These are phyloP conservation scores for Tenualosa thibaudeaui DNA, from an alignment of 2,797 vertebrate species.

Conservation along the genomic window DNA sequence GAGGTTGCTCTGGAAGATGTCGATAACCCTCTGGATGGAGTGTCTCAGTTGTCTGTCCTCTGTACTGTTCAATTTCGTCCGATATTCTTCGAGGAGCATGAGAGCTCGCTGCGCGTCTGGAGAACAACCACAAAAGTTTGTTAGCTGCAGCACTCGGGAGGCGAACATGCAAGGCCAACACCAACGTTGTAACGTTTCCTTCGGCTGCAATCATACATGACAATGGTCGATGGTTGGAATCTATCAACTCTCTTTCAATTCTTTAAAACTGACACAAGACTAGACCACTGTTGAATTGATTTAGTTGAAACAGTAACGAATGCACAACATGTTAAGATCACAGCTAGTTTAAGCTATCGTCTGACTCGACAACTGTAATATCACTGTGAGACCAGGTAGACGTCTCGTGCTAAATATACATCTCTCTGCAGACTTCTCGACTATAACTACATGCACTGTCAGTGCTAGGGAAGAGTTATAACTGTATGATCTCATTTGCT, in stretches of 20 bases:
- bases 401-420: conserved; percentile 22
- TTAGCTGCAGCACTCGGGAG: not conserved
- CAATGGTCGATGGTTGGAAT: not conserved
- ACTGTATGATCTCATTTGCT: conserved; percentile 11
- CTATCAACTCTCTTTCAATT: not conserved
- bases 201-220: conserved; percentile 1
- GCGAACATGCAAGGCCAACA: conserved; percentile 23
- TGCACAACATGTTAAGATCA: not conserved
- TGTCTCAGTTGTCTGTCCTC: conserved; percentile 89
- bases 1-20: conserved; percentile 96
- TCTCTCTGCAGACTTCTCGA: conserved; percentile 24
- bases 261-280: not conserved
- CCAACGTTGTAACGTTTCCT: not conserved
- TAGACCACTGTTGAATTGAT: not conserved
- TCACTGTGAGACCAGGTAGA: conserved; percentile 19
- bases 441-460: conserved; percentile 12
- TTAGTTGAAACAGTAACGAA: not conserved
- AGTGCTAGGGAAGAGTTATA: conserved; percentile 21
- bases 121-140: conserved; percentile 16
- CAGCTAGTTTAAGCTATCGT: not conserved
- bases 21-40: conserved; percentile 95
- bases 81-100: conserved; percentile 91
- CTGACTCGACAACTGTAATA: conserved; percentile 10
- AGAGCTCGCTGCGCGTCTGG: conserved; percentile 92
- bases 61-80: conserved; percentile 84